Evolutionary conservation across 2,113 vertebrate genomes (phyloP).

Genomic region (Oriolus oriolus): DNA sequence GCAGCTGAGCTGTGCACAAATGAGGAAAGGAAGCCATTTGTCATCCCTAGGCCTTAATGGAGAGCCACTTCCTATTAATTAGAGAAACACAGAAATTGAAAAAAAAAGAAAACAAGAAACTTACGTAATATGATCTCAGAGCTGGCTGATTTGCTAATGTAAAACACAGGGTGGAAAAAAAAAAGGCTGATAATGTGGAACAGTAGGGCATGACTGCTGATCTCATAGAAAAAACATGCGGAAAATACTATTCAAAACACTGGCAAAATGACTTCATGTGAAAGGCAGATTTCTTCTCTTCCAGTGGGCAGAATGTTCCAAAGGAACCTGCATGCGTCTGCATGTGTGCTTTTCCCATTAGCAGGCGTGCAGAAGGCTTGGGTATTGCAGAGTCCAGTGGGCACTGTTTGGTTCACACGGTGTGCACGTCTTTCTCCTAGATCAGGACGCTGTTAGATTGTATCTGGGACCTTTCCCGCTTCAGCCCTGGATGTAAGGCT

Average conservation of each 20-base stretch:
- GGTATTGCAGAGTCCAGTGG: accelerated
- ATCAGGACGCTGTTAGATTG: background rate
- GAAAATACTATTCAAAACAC: conserved; percentile 57
- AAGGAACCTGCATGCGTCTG: background rate
- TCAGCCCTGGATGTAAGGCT: background rate
- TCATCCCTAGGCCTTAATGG: conserved; percentile 31
- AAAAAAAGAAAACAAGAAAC: conserved; percentile 21
- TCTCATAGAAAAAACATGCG: conserved; percentile 53
- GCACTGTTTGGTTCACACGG: background rate
- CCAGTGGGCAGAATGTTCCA: conserved; percentile 6
- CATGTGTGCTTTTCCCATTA: background rate
- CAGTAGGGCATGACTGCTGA: conserved; percentile 59
- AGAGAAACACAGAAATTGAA: conserved; percentile 33
- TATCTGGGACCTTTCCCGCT: background rate
- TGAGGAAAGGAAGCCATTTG: conserved; percentile 37
- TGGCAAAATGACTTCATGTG: conserved; percentile 49
- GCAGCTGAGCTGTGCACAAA: background rate
- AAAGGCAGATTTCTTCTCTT: conserved; percentile 44
- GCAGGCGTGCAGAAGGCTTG: background rate
- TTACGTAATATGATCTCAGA: conserved; percentile 19
- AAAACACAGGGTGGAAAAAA: conserved; percentile 21
- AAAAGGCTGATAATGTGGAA: conserved; percentile 55
- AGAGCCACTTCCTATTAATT: conserved; percentile 50
- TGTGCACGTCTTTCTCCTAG: background rate
- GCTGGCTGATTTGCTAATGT: conserved; percentile 29